Percentiles rank a stretch among this genome's conserved stretches.
phyloP scores from a whole-genome alignment of 2,797 vertebrate species.

The Semotilus atromaculatus region DNA sequence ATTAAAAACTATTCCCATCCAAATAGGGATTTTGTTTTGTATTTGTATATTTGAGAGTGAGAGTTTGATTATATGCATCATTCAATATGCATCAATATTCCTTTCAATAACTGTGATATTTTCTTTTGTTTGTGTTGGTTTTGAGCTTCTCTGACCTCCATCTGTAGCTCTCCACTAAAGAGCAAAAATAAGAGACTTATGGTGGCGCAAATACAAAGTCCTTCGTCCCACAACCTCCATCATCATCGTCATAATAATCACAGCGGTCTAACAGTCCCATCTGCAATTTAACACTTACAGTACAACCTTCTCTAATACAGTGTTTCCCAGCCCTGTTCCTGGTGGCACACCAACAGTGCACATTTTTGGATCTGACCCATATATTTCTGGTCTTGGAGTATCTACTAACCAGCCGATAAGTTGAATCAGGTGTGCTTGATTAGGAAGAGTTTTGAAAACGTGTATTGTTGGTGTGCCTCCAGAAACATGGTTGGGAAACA shows the following conservation, averaged over 20 bases:
- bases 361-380: background rate
- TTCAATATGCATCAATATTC: background rate
- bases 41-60: conserved; percentile 37
- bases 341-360: too few relatives aligned
- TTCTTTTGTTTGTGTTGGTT: conserved; percentile 17
- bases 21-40: conserved; percentile 5
- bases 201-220: conserved; percentile 68
- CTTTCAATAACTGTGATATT: background rate
- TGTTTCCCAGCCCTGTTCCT: too few relatives aligned
- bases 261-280: background rate
- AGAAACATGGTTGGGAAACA: background rate
- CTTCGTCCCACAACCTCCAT: conserved; percentile 59
- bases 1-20: too few relatives aligned
- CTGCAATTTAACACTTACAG: background rate
- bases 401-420: background rate
- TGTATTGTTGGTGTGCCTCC: background rate
- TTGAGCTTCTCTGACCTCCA: background rate
- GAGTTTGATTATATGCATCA: background rate
- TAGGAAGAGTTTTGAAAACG: background rate
- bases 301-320: background rate
- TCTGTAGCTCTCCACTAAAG: conserved; percentile 3
- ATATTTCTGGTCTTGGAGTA: background rate
- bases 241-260: conserved; percentile 18
- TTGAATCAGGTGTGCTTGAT: background rate
- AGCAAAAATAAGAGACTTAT: conserved; percentile 67